Evolutionary conservation across 2,888 invertebrate genomes (phyloP).

Genomic region (Cheilosia urbana): DNA sequence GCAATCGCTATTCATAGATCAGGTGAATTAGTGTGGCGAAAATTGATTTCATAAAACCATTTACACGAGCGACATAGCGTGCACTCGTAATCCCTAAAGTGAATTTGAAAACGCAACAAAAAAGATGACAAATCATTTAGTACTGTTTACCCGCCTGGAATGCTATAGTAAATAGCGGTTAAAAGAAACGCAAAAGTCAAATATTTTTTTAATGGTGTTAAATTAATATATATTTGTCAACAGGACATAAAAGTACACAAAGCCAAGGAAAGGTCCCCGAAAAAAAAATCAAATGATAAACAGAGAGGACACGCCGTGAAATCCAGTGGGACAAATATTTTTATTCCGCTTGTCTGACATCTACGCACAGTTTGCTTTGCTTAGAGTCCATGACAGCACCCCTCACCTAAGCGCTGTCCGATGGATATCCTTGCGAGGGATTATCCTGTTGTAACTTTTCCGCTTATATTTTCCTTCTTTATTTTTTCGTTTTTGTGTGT

Average conservation of each 20-base stretch:
- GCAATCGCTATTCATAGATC: conserved; percentile 19
- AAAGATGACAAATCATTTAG: conserved; percentile 57
- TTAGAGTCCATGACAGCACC: conserved; percentile 47
- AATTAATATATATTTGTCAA: conserved; percentile 66
- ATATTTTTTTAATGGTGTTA: conserved; percentile 66
- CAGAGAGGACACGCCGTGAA: conserved; percentile 24
- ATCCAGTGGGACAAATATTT: conserved; percentile 58
- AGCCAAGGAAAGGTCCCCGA: conserved; percentile 16
- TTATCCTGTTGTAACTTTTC: conserved; percentile 74
- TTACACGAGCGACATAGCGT: neutral
- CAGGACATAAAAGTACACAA: conserved; percentile 45
- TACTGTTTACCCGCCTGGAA: conserved; percentile 38
- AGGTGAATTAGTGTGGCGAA: conserved; percentile 42
- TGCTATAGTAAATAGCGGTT: conserved; percentile 55
- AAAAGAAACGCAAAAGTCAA: conserved; percentile 69
- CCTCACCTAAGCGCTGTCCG: conserved; percentile 19
- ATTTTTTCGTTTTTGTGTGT: conserved; percentile 51
- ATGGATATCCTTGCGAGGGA: conserved; percentile 64
- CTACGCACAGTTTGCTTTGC: conserved; percentile 70
- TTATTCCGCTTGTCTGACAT: conserved; percentile 65
- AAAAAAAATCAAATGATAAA: conserved; percentile 20
- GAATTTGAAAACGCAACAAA: conserved; percentile 8
- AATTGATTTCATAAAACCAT: conserved; percentile 45
- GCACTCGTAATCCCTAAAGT: conserved; percentile 4
- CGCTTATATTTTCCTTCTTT: conserved; percentile 47